phyloP scores from a whole-genome alignment of 1,140 invertebrate species.

The Danaus plexippus region DNA sequence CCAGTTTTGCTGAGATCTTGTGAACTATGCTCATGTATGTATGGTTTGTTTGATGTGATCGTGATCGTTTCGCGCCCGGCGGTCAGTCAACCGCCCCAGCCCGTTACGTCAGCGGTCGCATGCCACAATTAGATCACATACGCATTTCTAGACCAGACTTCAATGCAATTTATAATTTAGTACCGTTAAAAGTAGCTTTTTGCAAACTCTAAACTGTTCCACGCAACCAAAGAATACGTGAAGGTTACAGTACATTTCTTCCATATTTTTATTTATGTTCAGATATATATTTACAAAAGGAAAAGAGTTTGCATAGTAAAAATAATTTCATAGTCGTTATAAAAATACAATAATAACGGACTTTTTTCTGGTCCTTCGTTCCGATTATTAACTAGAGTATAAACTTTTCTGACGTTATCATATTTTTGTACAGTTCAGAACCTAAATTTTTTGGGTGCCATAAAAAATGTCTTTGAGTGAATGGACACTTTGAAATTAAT shows the following conservation, averaged over 20 bases:
- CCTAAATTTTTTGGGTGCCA: background rate
- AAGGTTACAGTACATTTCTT: too few species aligned
- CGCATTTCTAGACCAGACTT: conserved; percentile 48
- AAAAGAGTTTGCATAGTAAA: too few species aligned
- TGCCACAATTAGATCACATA: conserved; percentile 62
- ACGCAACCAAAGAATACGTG: background rate
- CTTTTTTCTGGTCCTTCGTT: too few species aligned
- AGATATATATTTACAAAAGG: too few species aligned
- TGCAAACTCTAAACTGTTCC: conserved; percentile 32
- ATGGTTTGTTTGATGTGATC: conserved; percentile 14
- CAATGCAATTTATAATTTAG: conserved; percentile 45
- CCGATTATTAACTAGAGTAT: too few species aligned
- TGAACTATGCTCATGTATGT: too few species aligned
- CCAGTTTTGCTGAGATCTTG: too few species aligned
- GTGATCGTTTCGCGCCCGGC: conserved; percentile 40
- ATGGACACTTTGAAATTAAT: conserved; percentile 16
- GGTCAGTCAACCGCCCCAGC: conserved; percentile 51
- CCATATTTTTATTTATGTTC: too few species aligned
- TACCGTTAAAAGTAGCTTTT: conserved; percentile 52
- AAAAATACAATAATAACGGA: too few species aligned
- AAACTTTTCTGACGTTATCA: conserved; percentile 5
- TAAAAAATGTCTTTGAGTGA: background rate
- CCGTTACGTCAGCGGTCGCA: conserved; percentile 59
- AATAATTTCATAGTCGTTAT: too few species aligned
- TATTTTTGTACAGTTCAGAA: conserved; percentile 1